Evolutionary conservation across 2,888 invertebrate species (phyloP).

Genomic region (Psylliodes chrysocephalus): DNA sequence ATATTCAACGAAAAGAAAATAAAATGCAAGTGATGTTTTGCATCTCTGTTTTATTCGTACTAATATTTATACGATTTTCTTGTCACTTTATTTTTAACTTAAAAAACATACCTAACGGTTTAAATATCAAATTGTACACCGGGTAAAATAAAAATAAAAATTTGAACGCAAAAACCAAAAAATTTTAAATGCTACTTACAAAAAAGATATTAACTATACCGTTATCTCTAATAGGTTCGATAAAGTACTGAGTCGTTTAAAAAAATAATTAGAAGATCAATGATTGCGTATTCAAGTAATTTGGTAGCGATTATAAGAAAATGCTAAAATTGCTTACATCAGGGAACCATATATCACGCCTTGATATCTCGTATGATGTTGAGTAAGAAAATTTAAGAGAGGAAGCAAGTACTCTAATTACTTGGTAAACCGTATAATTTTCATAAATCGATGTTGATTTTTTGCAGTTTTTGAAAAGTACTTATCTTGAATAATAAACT

Average conservation of each 20-base stretch:
- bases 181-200: background rate
- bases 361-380: background rate
- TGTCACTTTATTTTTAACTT: no score
- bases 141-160: no score
- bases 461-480: conserved; percentile 1
- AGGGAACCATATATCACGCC: conserved; percentile 3
- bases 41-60: no score
- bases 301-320: conserved; percentile 12
- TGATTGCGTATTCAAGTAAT: conserved; percentile 4
- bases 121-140: no score
- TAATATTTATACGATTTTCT: no score
- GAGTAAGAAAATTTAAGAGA: background rate
- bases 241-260: background rate
- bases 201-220: conserved; percentile 4
- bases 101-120: no score
- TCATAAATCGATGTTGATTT: conserved; percentile 4
- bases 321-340: conserved; percentile 1
- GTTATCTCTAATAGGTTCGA: conserved; percentile 7
- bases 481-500: background rate
- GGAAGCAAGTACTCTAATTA: conserved; percentile 8
- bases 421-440: conserved; percentile 1
- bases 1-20: no score
- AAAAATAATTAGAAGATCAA: conserved; percentile 7
- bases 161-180: no score
- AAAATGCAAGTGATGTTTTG: no score